Evolutionary conservation across 1,140 invertebrate species (phyloP).

Genomic region (Macrobrachium nipponense): DNA sequence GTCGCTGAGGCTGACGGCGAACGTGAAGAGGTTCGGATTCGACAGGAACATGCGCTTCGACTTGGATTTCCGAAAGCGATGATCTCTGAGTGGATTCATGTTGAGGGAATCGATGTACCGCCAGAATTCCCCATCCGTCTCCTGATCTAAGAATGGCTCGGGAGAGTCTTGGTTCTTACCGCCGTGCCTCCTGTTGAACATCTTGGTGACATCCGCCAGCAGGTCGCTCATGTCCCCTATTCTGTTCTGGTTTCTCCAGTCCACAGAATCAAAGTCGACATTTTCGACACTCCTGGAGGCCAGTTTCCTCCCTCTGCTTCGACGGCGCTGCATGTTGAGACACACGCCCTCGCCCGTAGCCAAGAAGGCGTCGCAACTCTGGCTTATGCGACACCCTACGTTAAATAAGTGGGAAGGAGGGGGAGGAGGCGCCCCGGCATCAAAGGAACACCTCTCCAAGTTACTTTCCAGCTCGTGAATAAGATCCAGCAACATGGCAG

Average conservation of each 20-base stretch:
- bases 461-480: not conserved
- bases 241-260: not conserved
- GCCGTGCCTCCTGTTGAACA: not conserved
- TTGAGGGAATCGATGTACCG: not conserved
- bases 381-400: not conserved
- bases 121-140: too few relatives aligned
- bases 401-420: not conserved
- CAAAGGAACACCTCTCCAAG: not conserved
- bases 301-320: not conserved
- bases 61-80: not conserved
- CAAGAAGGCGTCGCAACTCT: constrained; percentile 9
- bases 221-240: not conserved
- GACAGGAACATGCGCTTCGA: not conserved
- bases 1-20: not conserved
- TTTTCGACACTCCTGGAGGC: not conserved
- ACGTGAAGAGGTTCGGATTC: not conserved
- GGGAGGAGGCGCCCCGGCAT: not conserved
- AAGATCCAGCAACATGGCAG: constrained; percentile 1
- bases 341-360: not conserved
- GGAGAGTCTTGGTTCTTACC: not conserved
- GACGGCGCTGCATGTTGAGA: not conserved
- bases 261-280: not conserved
- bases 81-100: not conserved
- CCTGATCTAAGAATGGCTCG: too few relatives aligned
- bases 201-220: not conserved